Conservation (phyloP, 2,113 vertebrate genomes). For the Cercocebus atys region DNA sequence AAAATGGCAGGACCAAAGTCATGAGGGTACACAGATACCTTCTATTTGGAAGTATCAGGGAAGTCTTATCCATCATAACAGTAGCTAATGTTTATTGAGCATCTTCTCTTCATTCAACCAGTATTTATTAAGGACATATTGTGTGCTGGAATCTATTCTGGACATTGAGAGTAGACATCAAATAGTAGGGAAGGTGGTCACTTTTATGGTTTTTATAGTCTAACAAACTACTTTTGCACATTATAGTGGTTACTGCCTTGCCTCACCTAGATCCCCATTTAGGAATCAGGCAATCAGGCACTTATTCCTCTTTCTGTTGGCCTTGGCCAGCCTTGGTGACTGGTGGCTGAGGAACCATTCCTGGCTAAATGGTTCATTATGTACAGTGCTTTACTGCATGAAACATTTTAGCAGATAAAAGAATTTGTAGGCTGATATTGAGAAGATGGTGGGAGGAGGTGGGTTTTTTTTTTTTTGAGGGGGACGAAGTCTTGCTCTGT, state of each 20-base stretch:
- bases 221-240: background rate
- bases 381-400: no score
- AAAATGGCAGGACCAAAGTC: background rate
- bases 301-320: background rate
- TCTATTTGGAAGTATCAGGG: background rate
- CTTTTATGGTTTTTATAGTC: background rate
- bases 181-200: background rate
- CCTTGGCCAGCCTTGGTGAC: background rate
- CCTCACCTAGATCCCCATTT: accelerated
- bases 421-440: no score
- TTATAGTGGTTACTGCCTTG: background rate
- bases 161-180: background rate
- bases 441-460: no score
- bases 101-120: background rate
- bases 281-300: background rate
- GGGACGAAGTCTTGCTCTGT: no score
- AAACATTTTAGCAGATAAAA: no score
- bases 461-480: no score
- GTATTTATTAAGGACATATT: background rate
- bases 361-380: no score
- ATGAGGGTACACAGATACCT: background rate
- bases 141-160: background rate
- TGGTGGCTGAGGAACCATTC: background rate
- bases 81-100: background rate
- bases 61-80: background rate